Conservation (phyloP, 2,888 invertebrate species). For the Nudaria mundana region DNA sequence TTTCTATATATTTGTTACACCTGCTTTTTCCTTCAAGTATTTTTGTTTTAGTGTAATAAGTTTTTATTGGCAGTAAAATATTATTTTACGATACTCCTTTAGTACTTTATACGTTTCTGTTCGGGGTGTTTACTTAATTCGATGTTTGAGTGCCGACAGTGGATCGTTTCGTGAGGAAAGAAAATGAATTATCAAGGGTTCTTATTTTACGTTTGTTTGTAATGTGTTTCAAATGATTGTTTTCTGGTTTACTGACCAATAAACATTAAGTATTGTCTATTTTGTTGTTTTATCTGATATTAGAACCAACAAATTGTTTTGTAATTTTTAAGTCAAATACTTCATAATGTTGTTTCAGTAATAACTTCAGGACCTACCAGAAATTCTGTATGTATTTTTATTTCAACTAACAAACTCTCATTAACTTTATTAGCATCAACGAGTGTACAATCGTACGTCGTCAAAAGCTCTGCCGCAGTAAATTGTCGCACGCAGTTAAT, state of each 20-base stretch:
- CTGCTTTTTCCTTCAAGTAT: conserved; percentile 33
- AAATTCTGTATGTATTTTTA: too few relatives aligned
- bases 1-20: conserved; percentile 22
- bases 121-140: conserved; percentile 30
- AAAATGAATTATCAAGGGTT: conserved; percentile 15
- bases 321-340: not conserved
- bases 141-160: conserved; percentile 8
- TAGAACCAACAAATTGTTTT: not conserved
- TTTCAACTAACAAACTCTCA: conserved; percentile 17
- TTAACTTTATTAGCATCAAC: conserved; percentile 18
- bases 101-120: conserved; percentile 31
- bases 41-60: conserved; percentile 35
- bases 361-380: too few relatives aligned
- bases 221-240: conserved; percentile 12
- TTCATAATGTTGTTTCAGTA: too few relatives aligned
- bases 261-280: conserved; percentile 3
- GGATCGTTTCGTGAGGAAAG: conserved; percentile 9
- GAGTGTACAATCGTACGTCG: conserved; percentile 10
- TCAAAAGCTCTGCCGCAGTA: conserved; percentile 36
- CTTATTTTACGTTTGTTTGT: conserved; percentile 13
- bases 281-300: not conserved
- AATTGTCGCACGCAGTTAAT: conserved; percentile 50
- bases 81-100: conserved; percentile 29
- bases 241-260: conserved; percentile 5
- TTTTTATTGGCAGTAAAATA: conserved; percentile 35